Conservation (phyloP, 1,140 invertebrate genomes). For the Aricia agestis region DNA sequence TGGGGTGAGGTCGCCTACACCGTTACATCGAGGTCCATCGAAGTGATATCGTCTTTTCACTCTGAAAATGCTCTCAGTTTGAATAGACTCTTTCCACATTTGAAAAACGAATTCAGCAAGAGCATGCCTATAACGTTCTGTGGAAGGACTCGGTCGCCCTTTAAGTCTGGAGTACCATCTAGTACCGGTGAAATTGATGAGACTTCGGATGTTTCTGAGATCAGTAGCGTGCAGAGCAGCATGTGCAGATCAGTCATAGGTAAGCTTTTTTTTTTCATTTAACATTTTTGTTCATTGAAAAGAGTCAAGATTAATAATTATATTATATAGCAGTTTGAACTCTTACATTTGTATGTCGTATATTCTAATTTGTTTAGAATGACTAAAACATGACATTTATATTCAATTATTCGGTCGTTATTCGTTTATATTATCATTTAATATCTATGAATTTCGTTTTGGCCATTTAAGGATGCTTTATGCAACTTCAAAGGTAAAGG, state of each 20-base stretch:
- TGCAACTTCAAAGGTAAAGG: not conserved
- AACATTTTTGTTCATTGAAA: not conserved
- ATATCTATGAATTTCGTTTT: not conserved
- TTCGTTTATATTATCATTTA: constrained; percentile 4
- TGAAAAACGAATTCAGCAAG: constrained; percentile 63
- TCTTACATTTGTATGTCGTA: not conserved
- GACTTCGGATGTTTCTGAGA: constrained; percentile 55
- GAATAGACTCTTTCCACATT: constrained; percentile 65
- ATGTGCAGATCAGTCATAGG: constrained; percentile 55
- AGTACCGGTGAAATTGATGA: constrained; percentile 50
- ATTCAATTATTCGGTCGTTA: not conserved
- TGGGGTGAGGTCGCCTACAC: constrained; percentile 44
- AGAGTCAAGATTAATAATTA: not conserved
- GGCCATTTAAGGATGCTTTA: not conserved
- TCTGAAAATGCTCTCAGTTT: constrained; percentile 67
- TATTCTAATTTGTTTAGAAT: not conserved
- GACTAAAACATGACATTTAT: not conserved
- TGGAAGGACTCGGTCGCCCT: constrained; percentile 47
- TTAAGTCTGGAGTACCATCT: constrained; percentile 35
- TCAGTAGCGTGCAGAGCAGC: constrained; percentile 66
- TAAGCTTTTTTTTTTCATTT: constrained; percentile 32
- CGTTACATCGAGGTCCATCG: constrained; percentile 46
- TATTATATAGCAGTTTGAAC: not conserved
- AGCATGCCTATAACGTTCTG: constrained; percentile 61
- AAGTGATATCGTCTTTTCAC: constrained; percentile 66